Evolutionary conservation across 92 coral and sea anemone species (phyloP), one percentile per base, ranked within the genome.

Genomic region (Nematostella vectensis): DNA sequence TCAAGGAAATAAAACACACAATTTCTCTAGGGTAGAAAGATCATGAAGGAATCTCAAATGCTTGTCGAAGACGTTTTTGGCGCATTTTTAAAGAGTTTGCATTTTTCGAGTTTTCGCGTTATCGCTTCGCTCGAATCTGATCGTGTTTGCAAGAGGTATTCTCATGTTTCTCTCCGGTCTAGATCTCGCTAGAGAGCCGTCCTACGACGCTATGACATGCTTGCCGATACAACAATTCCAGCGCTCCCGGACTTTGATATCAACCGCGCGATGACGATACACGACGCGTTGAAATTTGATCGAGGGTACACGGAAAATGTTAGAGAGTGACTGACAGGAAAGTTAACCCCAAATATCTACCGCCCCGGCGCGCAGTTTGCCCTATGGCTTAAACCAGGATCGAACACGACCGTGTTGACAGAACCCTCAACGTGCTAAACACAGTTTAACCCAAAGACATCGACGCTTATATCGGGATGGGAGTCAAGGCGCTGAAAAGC

Each of bases 361-460:
- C n/a, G n/a, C 42, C 42, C 9, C 8, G 42, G 17, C 18, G 21
- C 51, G 9, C 51, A 9, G 51, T 45, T 45, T 45, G 51, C 18
- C 18, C 51, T 45, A n/a, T 8, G 9, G 18, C 51, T 45, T 8
- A 6, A 22, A 9, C 18, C 51, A 8, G 18, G 18, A 22, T 22
- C 51, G 4, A 37, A 48, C 56, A 48, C 67, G 27, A 37, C 40
- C 28, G 53, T 29, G 72, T 18, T 66, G 72, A 66, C 72, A 66
- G 62, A 39, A 55, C 43, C 29, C 43, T 66, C 27, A 63, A 66
- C 20, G 54, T 25, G 56, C 36, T 45, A 6, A 45, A 55, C 40
- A 47, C 57, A 45, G 23, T 33, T 33, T 33, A 33, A 33, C 40
- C n/a, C 6, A 33, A 6, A 33, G 6, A 33, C 40, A 33, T 33